Base-by-base conservation (phyloP, 2,888 invertebrate genomes). In the Helicoverpa assulta region DNA sequence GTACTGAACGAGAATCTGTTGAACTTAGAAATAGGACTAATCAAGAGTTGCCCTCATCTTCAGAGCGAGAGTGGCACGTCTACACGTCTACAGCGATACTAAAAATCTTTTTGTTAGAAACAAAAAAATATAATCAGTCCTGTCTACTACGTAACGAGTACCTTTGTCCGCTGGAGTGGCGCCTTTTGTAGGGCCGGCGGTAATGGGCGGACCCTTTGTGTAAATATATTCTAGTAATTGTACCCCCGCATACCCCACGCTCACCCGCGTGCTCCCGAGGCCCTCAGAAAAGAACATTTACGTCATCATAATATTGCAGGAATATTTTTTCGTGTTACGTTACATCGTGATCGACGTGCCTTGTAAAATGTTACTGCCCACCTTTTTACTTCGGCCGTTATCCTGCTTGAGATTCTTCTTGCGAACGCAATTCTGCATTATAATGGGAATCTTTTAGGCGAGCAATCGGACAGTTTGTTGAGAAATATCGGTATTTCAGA, bases 81-180 rank as follows among this genome's bases (percentile, higher is more conserved):
- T 63, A 74, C 78, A 65, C 78, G 78, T 81, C 71, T 63, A 74
- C 79, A 65, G 67, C 63, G 78, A 72, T 76, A 81, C 74, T 80
- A 86, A 89, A 84, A 87, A 89, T 88, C 84, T 89, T 88, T 90
- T 92, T 90, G 89, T 89, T 86, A 76, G 77, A 83, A 88, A 86
- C 87, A 86, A 88, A 88, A 89, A 84, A 85, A 88, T 88, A 90
- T 91, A 90, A 92, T 91, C 89, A 90, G 89, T 87, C 87, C 86
- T 89, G 86, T 89, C 82, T 81, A 85, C 80, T 83, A 88, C 81
- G 81, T 88, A 88, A 89, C 88, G 90, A 89, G 89, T 85, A 85
- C 86, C 90, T 90, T 91, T 91, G 91, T 92, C 90, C 88, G 82
- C 72, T 80, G 76, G 81, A 84, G 84, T 78, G 82, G 80, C 76